Percentiles rank a stretch among this genome's conserved stretches.
Evolutionary conservation across 2,113 vertebrate genomes (phyloP).

Genomic region (Calypte anna): DNA sequence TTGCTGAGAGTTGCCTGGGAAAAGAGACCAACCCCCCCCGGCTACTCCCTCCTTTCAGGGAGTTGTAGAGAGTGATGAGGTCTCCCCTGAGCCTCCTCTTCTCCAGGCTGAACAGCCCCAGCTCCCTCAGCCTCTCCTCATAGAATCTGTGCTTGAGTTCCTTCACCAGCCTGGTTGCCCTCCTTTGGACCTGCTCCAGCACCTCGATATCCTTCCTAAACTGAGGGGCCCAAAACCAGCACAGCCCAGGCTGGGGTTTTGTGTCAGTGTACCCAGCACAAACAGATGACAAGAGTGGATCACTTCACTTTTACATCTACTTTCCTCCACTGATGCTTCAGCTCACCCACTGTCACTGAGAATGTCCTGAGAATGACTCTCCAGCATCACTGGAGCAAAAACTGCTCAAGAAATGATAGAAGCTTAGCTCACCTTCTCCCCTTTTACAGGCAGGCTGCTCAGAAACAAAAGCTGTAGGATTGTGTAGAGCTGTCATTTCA

Average conservation of each 20-base stretch:
- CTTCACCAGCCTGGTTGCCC: no score
- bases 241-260: rapidly evolving
- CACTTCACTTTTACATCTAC: not conserved
- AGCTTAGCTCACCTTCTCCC: not conserved
- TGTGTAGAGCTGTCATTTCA: not conserved
- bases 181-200: no score
- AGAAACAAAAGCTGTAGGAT: not conserved
- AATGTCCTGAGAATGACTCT: not conserved
- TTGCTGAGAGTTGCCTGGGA: no score
- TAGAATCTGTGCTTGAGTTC: no score
- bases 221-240: not conserved
- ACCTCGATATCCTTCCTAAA: no score
- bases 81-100: no score
- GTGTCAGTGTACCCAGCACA: not conserved
- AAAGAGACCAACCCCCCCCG: no score
- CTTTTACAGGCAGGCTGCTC: not conserved
- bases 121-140: no score
- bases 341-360: not conserved
- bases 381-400: not conserved
- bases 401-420: not conserved
- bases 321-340: not conserved
- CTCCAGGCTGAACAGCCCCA: no score
- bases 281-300: not conserved
- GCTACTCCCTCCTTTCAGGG: no score
- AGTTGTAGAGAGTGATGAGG: no score